Conservation (phyloP, 2,888 invertebrate species). For the Rapana venosa region DNA sequence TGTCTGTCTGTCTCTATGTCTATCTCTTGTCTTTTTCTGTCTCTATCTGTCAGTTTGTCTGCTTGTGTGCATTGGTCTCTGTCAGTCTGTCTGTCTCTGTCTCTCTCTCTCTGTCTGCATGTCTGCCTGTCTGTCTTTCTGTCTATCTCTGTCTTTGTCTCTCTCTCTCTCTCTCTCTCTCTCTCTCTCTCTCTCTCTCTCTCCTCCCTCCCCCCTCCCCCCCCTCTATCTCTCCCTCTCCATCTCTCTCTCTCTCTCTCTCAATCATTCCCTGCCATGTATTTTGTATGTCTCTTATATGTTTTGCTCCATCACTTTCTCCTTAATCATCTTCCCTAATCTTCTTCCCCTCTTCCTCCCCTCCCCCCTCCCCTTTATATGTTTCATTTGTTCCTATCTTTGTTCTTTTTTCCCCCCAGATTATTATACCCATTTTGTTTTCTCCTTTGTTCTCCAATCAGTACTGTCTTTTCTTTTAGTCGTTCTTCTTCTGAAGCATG, state of each 20-base stretch:
- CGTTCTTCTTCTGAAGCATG: background rate
- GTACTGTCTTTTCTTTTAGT: background rate
- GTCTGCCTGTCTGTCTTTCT: background rate
- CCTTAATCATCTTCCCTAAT: background rate
- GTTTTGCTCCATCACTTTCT: background rate
- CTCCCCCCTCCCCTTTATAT: background rate
- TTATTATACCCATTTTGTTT: background rate
- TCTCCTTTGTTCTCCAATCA: background rate
- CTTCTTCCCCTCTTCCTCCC: background rate
- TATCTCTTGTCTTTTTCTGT: no score
- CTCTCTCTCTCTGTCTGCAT: background rate
- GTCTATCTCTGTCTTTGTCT: background rate
- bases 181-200: no score
- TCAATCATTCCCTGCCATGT: background rate
- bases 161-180: background rate
- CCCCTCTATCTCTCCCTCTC: background rate
- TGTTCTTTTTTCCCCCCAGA: background rate
- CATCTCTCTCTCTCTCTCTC: background rate
- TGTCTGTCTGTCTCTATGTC: no score
- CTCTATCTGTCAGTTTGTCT: no score
- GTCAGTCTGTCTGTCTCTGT: background rate
- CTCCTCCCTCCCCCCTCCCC: background rate
- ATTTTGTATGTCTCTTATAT: background rate
- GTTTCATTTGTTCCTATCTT: no score
- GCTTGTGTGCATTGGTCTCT: no score